These are phyloP conservation scores for Sander vitreus DNA, from an alignment of 2,113 vertebrate genomes.

Conservation along the genomic window DNA sequence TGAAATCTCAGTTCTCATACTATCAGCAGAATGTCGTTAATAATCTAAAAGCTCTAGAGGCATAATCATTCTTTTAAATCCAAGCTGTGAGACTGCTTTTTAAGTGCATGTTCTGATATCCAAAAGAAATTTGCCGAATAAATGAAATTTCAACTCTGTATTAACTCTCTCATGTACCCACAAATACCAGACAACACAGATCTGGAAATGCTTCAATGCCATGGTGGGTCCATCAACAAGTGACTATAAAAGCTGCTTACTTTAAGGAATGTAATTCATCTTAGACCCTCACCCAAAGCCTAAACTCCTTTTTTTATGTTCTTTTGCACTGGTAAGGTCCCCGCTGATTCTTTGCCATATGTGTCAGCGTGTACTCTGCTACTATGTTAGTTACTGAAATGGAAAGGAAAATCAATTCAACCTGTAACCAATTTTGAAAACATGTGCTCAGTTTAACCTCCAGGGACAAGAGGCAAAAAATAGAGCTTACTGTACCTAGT, in stretches of 20 bases:
- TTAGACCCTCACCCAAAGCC: not conserved
- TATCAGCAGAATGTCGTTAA: conserved; percentile 53
- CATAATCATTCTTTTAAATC: conserved; percentile 46
- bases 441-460: conserved; percentile 21
- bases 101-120: conserved; percentile 39
- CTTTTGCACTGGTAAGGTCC: not conserved
- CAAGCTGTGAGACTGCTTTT: conserved; percentile 37
- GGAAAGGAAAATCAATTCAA: not conserved
- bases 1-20: conserved; percentile 31
- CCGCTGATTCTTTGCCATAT: not conserved
- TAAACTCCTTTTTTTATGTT: not conserved
- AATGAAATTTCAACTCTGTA: conserved; percentile 44
- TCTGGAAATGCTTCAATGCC: conserved; percentile 19
- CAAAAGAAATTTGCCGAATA: conserved; percentile 35
- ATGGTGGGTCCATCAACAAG: conserved; percentile 32
- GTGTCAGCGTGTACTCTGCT: not conserved
- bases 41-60: conserved; percentile 54
- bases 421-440: conserved; percentile 31
- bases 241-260: conserved; percentile 34
- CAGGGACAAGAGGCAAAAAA: conserved; percentile 6
- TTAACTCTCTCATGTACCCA: conserved; percentile 17
- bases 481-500: not conserved
- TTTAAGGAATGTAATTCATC: not conserved
- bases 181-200: conserved; percentile 18
- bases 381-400: conserved; percentile 11